phyloP scores from a whole-genome alignment of 1,140 invertebrate genomes.

The Anagrus nilaparvatae region DNA sequence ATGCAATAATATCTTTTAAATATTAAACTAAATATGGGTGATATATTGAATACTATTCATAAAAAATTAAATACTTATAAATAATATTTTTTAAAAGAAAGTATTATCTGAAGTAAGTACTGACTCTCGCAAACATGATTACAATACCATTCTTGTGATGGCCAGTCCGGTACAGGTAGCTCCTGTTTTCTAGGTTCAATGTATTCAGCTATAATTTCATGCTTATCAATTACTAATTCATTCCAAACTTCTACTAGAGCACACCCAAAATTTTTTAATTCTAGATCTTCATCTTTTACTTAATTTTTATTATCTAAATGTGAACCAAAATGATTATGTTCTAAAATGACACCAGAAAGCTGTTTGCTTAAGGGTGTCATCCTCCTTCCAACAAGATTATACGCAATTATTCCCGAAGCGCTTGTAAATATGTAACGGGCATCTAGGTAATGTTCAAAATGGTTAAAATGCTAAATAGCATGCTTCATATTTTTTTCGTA shows the following conservation, averaged over 20 bases:
- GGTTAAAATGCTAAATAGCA: no score
- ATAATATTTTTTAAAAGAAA: no score
- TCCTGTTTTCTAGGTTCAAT: no score
- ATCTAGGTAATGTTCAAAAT: neutral
- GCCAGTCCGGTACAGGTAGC: no score
- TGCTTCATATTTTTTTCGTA: no score
- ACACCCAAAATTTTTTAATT: neutral
- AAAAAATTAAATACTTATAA: neutral
- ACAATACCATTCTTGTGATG: no score
- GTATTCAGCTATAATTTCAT: neutral
- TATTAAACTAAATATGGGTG: no score
- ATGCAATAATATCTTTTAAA: no score
- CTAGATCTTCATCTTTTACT: no score
- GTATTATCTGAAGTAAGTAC: no score
- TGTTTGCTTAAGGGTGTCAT: neutral
- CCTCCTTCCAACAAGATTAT: neutral
- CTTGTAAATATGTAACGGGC: neutral
- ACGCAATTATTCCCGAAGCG: neutral
- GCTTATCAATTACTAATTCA: neutral
- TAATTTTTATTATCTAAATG: neutral
- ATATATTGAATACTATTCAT: neutral
- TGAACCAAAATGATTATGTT: neutral
- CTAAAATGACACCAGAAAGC: neutral
- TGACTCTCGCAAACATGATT: no score
- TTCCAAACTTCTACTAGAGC: neutral